Evolutionary conservation across 1,140 invertebrate genomes (phyloP), one percentile per base, ranked within the genome.

Genomic region (Hesperophylax magnus): DNA sequence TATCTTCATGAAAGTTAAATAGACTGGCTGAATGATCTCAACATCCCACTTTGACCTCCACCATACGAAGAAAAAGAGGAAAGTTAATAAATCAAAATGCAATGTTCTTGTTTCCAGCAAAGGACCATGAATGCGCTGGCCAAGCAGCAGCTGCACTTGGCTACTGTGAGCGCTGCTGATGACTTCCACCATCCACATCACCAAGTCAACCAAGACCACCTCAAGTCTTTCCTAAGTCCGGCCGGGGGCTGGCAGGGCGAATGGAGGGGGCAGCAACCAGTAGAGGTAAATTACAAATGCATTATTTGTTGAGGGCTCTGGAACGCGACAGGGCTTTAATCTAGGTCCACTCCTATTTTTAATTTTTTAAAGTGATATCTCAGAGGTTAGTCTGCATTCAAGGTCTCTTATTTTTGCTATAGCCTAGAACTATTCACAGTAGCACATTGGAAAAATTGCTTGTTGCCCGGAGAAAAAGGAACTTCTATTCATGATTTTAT

Each of bases 221-320:
- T 78, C 22, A 39, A 78, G 39, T 72, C 69, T 2, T 53, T 72
- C 15, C 69, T 72, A 11, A 77, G 74, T 24, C 74, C 54, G 7
- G 54, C 69, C 4, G 69, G 69, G 11, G 69, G 69, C 18, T 72
- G 69, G 77, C 17, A 52, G 39, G 52, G 63, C 8, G 77, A 67
- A 11, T 34, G 74, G 22, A 24, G 17, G 15, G 31, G 24, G 53
- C 11, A 18, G 0, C 22, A 2, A 7, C 17, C 6, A 5, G 24
- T 31, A 17, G 24, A 67, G 34, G 17, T 5, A 27, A 67, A 67
- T 67, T 8, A 67, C 17, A 7, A 27, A 27, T 27, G 27, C 27
- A 27, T 27, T 27, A 27, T 27, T 39, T 39, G 1, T 11, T 11
- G 39, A 14, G 56, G 1, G 18, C 2, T 58, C n/a, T 58, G 56